These are phyloP conservation scores for Cephalopholis sonnerati DNA, from an alignment of 2,113 vertebrate species.

Conservation along the genomic window DNA sequence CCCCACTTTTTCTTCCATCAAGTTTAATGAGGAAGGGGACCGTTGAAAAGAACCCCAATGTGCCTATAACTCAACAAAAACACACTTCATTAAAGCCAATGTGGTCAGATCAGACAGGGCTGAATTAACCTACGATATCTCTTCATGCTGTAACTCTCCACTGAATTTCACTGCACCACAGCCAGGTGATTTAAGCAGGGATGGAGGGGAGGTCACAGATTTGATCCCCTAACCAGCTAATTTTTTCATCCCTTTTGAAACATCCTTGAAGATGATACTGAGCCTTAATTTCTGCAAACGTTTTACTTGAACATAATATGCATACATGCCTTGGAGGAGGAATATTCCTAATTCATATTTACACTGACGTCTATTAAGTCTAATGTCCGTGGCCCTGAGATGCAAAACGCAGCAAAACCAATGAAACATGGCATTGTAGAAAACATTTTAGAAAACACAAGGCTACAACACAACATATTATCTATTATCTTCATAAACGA, in stretches of 20 bases:
- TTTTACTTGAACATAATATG: neutral
- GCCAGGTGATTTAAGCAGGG: neutral
- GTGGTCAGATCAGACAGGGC: neutral
- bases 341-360: neutral
- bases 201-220: constrained; percentile 4
- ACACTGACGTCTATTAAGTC: neutral
- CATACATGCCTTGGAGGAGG: neutral
- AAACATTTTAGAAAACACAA: neutral
- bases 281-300: neutral
- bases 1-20: neutral
- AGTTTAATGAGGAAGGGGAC: constrained; percentile 11
- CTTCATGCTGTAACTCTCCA: neutral
- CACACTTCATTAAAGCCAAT: constrained; percentile 7
- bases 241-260: neutral
- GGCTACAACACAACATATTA: neutral
- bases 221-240: neutral
- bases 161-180: neutral
- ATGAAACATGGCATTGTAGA: neutral
- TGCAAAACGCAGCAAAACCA: neutral
- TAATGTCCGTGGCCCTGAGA: neutral
- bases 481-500: neutral
- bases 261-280: neutral
- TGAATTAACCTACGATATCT: neutral
- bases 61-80: neutral
- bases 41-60: neutral